Evolutionary conservation across 1,140 invertebrate species (phyloP), one percentile per base, ranked within the genome.

Genomic region (Drosophila sulfurigaster): DNA sequence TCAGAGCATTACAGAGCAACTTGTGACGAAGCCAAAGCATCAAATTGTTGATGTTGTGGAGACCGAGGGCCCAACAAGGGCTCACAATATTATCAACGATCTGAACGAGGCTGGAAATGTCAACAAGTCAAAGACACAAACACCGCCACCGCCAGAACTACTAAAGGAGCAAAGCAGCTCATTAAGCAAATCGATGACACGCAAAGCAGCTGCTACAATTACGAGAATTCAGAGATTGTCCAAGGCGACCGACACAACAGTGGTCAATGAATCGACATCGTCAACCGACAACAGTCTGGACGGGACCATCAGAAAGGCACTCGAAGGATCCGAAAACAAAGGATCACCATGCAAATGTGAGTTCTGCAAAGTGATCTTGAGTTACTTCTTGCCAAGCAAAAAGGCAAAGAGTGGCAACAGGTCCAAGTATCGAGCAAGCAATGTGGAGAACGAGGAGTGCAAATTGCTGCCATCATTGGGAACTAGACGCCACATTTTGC

Each of bases 151-250:
- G 10, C 2, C 45, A 3, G 10, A 28, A 16, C 3, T 28, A 1
- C 3, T 8, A 6, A 45, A 28, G 13, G 49, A 46, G 10, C 41
- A 38, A 15, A 15, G 28, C 7, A 15, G 28, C 5, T 62, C 49
- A 0, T 69, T 74, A 8, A 69, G 64, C 32, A 74, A 74, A 20
- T 10, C 71, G 0, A 15, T 74, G 8, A 62, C 71, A 3, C 64
- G 65, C 0, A 59, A 48, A 28, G 71, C 71, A 15, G 71, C 49
- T 25, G 65, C 64, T 7, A 60, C 71, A 30, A 68, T 74, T n/a
- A 62, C 30, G 48, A 74, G 69, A 69, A 60, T 74, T 35, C 71
- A 68, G 41, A 74, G 62, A n/a, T 30, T 74, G 0, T 68, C 71
- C n/a, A 68, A 62, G 8, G 35, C 8, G 7, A 25, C 20, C 25